Base-by-base conservation (phyloP, 1,140 invertebrate species). In the Microplitis demolitor region DNA sequence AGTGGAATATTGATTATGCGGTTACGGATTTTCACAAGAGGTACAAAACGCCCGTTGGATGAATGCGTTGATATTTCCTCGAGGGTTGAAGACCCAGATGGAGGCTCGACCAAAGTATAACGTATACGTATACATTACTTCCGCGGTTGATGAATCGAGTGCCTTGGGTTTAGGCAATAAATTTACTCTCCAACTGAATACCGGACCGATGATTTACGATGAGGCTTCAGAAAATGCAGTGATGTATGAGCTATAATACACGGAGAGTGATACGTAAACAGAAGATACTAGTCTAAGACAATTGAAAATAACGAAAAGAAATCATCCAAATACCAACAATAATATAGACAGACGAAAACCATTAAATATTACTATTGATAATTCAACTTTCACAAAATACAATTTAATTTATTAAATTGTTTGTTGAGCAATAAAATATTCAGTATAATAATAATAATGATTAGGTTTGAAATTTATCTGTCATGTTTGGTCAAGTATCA, bases 91-190 rank as follows among this genome's bases (percentile, higher is more conserved):
- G 66, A 34, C 53, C 33, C 33, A 68, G 34, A 67, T 67, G 66
- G 37, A 66, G 63, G 45, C 66, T 35, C 66, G 50, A 54, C 66
- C 31, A 54, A 6, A 54, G 53, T 45, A 35, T 53, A 24, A 68
- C 24, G 50, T 53, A 45, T 11, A 45, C 39, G 39, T 45, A 45
- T 45, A 45, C 54, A 54, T 34, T 61, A 50, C 39, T 34, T 14
- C 58, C 45, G 70, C 73, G 66, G 76, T 72, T 81, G 80, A 82
- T 82, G 81, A 82, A 82, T 81, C 81, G 79, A 79, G 50, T 4
- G 76, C 74, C 78, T 77, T 73, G 66, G 74, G 77, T 53, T 73
- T 69, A 71, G 66, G 76, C 78, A 76, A 82, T 81, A 82, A 81
- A 81, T 82, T 77, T 72, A 77, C 76, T 71, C 39, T 24, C 78